Percentiles rank a stretch among this genome's conserved stretches.
These are phyloP conservation scores for Leptinotarsa peninsularis DNA, from an alignment of 2,888 invertebrate species.

Conservation along the genomic window DNA sequence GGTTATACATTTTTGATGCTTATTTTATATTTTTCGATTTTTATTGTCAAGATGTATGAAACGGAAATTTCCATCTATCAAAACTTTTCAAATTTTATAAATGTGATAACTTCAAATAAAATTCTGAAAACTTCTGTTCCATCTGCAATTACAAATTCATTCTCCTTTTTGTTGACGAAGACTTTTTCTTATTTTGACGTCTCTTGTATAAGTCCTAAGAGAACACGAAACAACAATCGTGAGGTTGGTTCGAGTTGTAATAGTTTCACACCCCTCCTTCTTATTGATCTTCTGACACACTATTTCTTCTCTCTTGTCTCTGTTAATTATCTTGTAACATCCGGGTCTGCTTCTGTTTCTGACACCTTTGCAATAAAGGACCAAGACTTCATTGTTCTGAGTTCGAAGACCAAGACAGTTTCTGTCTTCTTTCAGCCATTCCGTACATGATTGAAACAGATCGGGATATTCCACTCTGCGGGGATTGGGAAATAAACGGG, in stretches of 20 bases:
- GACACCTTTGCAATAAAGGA: constrained; percentile 39
- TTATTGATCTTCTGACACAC: constrained; percentile 41
- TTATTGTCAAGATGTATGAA: no score
- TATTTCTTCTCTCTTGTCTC: constrained; percentile 43
- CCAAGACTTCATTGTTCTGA: constrained; percentile 42
- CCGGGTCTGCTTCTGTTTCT: constrained; percentile 40
- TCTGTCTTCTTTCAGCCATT: constrained; percentile 40
- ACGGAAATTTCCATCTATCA: no score
- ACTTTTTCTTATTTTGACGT: neutral
- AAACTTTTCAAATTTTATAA: no score
- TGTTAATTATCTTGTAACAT: constrained; percentile 45
- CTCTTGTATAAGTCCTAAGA: constrained; percentile 24
- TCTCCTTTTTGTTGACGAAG: neutral
- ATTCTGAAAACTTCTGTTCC: no score
- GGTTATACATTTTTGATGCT: no score
- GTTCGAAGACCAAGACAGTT: constrained; percentile 42
- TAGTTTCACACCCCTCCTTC: constrained; percentile 41
- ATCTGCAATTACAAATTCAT: no score
- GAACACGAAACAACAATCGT: constrained; percentile 39
- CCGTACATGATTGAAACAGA: constrained; percentile 41
- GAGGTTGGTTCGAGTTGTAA: constrained; percentile 41
- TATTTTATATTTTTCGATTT: no score
- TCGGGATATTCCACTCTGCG: constrained; percentile 34
- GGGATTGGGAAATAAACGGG: constrained; percentile 40
- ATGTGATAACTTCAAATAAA: no score